Evolutionary conservation across 2,113 vertebrate genomes (phyloP), one percentile per base, ranked within the genome.

Genomic region (Macroglossus sobrinus): DNA sequence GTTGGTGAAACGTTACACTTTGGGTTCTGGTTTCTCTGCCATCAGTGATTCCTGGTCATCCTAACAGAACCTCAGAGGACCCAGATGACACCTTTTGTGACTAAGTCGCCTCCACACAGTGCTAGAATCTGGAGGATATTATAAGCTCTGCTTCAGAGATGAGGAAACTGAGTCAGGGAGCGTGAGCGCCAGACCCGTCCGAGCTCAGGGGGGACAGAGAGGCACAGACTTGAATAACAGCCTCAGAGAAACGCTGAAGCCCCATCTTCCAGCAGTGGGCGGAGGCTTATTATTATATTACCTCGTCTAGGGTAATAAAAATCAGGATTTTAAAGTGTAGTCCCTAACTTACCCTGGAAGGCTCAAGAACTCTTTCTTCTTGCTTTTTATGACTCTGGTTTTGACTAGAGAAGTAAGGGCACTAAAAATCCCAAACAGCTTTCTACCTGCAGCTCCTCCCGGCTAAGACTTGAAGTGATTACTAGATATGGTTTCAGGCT

Each of bases 371-470:
- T 88, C 61, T 98, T 97, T 97, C 89, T 85, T 80, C 72, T 75
- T 87, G 78, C 59, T 64, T 97, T 84, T 95, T 97, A 61, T 72
- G 90, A 61, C 19, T 72, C 86, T 91, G 84, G 72, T 55, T 96
- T 97, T 89, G 75, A 50, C 94, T 50, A 4, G 55, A 79, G 75
- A 95, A 95, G 47, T 94, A 89, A 91, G 88, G 88, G 61, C 26
- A 12, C 57, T 63, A 61, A 89, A 97, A 98, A 95, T 96, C 78
- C 59, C 0, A 16, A 91, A 96, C 19, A 66, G 71, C 98, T 97
- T 92, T 88, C 57, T 75, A 84, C 50, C 96, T 97, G 79, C 80
- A 96, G 84, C 89, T 96, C 61, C 66, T 93, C 69, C 91, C 91
- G 87, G 55, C 38, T 5, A 96, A 95, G 91, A 79, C 64, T 96